Evolutionary conservation across 2,797 vertebrate species (phyloP), one percentile per base, ranked within the genome.

Genomic region (Apogon talboti): DNA sequence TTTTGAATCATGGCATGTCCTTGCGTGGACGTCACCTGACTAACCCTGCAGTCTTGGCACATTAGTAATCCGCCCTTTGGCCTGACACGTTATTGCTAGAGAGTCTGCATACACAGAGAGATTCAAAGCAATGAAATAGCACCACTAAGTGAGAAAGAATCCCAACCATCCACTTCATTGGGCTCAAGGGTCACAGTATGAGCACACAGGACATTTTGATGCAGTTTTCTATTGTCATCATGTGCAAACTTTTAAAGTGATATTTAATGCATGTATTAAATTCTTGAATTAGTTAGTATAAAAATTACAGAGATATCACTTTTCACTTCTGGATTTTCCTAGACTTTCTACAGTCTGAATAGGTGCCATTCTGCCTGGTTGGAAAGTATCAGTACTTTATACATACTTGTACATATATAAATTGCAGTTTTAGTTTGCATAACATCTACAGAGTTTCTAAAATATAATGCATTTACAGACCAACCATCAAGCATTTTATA

Each of bases 131-230:
- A 66, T 57, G 49, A 78, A 63, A 28, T 19, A 46, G 68, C 77
- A 60, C 74, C 50, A 76, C 75, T 66, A 85, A 83, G 44, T 1
- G 18, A 48, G 70, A 71, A 87, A 50, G 78, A 84, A 88, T 88
- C 11, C 52, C 63, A 88, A 80, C 38, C 73, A 89, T 83, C 11
- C 61, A 82, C 49, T 54, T 76, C 48, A 13, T 66, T 70, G 7
- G 18, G 60, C 21, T 52, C 63, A 7, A 66, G 51, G 52, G 62
- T 54, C 51, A 47, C 42, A 46, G 12, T 35, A 46, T 1, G 14
- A 50, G 45, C n/a, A 11, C 16, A 28, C 0, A 0, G 68, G 21
- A 53, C 53, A 12, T 10, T 14, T 50, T 52, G 14, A 7, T 4
- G 28, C 19, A 28, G 10, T 41, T 45, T 65, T 6, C 60, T 38